A percentile compares a stretch with the other conserved stretches of the same genome.
These are phyloP conservation scores for Onychomys leucogaster DNA, from an alignment of 2,797 vertebrate species.

Conservation along the genomic window DNA sequence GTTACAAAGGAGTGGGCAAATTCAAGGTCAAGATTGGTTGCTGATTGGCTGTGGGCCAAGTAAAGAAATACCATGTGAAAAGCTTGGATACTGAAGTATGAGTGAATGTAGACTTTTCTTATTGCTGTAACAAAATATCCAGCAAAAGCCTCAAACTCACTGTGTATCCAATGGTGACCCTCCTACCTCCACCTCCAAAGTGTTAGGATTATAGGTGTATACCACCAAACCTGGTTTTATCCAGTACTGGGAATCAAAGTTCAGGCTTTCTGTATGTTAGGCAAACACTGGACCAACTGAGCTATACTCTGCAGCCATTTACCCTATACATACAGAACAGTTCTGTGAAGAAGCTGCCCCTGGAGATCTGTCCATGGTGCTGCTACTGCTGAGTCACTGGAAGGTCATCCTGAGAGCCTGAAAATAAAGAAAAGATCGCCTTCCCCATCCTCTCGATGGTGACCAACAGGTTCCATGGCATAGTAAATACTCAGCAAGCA, in stretches of 20 bases:
- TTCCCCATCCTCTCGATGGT: not conserved
- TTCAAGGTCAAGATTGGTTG: not conserved
- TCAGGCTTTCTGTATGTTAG: not conserved
- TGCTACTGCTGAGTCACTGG: not conserved
- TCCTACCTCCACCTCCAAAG: not conserved
- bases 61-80: not conserved
- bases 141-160: not conserved
- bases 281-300: not conserved
- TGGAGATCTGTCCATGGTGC: not conserved
- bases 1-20: not conserved
- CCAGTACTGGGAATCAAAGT: not conserved
- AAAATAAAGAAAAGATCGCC: not conserved
- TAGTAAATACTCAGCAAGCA: not conserved
- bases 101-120: not conserved
- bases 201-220: not conserved
- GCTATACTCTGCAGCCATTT: not conserved
- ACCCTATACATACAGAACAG: too few species aligned
- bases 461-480: not conserved
- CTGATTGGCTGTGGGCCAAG: not conserved
- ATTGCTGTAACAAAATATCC: not conserved
- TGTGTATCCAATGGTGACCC: not conserved
- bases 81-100: not conserved
- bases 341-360: rapidly evolving
- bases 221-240: not conserved
- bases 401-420: not conserved